Conservation (phyloP, 2,797 vertebrate genomes). For the Neopelma chrysocephalum region DNA sequence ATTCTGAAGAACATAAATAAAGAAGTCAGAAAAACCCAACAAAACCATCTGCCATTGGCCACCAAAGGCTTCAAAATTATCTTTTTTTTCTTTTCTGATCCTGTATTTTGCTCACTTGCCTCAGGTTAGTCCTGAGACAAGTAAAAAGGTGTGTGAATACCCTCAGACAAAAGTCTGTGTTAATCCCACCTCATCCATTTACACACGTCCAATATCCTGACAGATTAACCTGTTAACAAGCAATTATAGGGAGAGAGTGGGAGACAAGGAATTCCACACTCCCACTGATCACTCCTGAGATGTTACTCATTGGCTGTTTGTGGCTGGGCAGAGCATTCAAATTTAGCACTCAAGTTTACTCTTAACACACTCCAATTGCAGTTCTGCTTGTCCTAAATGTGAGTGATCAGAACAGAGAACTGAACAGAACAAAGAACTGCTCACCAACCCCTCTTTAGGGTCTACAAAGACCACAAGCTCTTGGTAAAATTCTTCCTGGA, state of each 20-base stretch:
- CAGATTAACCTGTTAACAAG: background rate
- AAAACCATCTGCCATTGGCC: background rate
- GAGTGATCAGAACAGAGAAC: background rate
- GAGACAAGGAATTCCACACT: background rate
- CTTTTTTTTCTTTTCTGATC: background rate
- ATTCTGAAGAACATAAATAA: slow-evolving; percentile 45
- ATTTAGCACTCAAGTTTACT: background rate
- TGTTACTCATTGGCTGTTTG: background rate
- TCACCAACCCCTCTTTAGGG: background rate
- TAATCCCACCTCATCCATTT: background rate
- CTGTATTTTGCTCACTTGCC: background rate
- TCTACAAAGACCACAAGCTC: too few relatives aligned
- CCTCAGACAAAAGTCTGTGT: background rate
- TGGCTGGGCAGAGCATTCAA: background rate
- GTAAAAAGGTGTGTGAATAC: background rate
- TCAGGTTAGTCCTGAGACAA: background rate
- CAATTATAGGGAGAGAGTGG: background rate
- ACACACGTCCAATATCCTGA: background rate
- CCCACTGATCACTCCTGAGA: background rate
- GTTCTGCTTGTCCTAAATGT: background rate
- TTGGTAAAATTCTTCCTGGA: background rate
- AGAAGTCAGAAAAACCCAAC: background rate
- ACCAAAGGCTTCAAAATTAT: background rate
- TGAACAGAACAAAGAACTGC: background rate
- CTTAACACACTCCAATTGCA: background rate